Evolutionary conservation across 2,113 vertebrate species (phyloP).

Genomic region (Oryzias melastigma): DNA sequence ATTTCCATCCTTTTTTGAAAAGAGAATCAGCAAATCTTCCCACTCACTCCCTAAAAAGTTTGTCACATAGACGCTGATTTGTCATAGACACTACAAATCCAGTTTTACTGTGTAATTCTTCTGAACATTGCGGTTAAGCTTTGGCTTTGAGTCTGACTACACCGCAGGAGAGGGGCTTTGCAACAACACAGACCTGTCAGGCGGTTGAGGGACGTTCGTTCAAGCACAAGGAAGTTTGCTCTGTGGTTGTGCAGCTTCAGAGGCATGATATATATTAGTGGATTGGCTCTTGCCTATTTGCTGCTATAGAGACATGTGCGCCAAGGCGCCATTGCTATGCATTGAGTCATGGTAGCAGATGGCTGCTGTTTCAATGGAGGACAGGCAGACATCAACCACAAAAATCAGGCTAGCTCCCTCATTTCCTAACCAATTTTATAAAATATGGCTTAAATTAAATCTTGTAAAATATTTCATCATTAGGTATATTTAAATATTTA

Average conservation of each 20-base stretch:
- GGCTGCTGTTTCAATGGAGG: too few species aligned
- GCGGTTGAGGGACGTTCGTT: conserved; percentile 5
- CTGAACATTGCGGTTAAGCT: conserved; percentile 55
- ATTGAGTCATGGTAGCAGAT: too few species aligned
- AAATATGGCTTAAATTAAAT: too few species aligned
- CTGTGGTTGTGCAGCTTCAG: not conserved
- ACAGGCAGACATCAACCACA: too few species aligned
- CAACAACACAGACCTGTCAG: conserved; percentile 52
- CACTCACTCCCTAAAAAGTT: conserved; percentile 50
- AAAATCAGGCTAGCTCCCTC: too few species aligned
- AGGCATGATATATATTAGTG: not conserved
- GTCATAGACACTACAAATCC: conserved; percentile 66
- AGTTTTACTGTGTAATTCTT: conserved; percentile 68
- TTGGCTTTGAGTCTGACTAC: conserved; percentile 54
- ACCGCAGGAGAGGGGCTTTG: conserved; percentile 60
- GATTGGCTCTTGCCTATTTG: too few species aligned
- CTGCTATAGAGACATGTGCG: too few species aligned
- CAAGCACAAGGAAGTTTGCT: not conserved
- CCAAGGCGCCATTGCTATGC: too few species aligned
- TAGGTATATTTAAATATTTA: too few species aligned
- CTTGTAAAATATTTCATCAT: too few species aligned
- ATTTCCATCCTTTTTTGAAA: conserved; percentile 44
- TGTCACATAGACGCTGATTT: conserved; percentile 63
- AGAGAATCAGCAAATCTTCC: conserved; percentile 63
- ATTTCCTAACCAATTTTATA: too few species aligned